Evolutionary conservation across 2,797 vertebrate species (phyloP).

Genomic region (Notolepis coatsorum): DNA sequence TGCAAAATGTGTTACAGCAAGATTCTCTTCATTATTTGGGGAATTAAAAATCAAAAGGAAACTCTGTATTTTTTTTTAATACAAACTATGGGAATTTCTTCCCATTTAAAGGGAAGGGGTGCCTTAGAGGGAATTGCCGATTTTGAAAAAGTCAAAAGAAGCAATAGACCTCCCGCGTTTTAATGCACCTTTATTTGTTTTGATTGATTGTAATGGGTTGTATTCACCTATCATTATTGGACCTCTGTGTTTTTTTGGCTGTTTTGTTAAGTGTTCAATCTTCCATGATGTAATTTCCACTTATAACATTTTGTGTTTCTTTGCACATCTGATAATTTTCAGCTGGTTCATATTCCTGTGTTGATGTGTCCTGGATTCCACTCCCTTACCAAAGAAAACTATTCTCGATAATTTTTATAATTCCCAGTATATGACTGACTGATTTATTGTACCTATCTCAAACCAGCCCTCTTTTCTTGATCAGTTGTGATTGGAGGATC

Average conservation of each 20-base stretch:
- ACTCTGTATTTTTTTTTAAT: conserved; percentile 36
- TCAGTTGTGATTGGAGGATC: too few species aligned
- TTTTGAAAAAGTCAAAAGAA: conserved; percentile 41
- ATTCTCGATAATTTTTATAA: conserved; percentile 43
- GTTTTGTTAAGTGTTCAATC: conserved; percentile 9
- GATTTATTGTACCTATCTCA: conserved; percentile 36
- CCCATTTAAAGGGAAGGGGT: conserved; percentile 70
- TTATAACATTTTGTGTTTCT: conserved; percentile 17
- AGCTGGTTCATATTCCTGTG: background rate
- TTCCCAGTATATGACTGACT: too few species aligned
- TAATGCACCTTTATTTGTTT: conserved; percentile 64
- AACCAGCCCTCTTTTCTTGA: too few species aligned
- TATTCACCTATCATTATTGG: conserved; percentile 30
- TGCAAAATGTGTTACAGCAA: conserved; percentile 7
- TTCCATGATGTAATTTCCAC: conserved; percentile 45
- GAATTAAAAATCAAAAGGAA: conserved; percentile 27
- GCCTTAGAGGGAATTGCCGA: conserved; percentile 71
- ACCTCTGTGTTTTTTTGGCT: conserved; percentile 13
- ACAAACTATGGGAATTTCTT: conserved; percentile 41
- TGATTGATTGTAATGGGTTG: conserved; percentile 21
- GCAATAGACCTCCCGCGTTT: conserved; percentile 57
- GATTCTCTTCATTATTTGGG: conserved; percentile 25
- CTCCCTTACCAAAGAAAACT: conserved; percentile 71
- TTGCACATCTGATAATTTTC: conserved; percentile 33
- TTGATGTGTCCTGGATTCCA: conserved; percentile 23